Base-by-base conservation (phyloP, 2,888 invertebrate species). In the Glyphotaelius pellucidus region DNA sequence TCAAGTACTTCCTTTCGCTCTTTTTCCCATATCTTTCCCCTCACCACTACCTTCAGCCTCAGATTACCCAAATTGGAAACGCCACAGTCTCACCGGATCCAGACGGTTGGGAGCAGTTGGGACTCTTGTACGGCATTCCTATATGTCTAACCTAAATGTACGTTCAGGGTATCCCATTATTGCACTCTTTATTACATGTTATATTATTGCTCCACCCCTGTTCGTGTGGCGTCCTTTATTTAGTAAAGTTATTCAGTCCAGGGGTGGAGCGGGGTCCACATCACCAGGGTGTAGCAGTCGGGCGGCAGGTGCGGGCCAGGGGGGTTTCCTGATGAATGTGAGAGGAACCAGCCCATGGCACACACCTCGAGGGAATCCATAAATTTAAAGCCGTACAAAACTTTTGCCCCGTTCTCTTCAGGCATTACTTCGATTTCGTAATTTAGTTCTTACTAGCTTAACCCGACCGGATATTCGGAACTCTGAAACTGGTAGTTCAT, bases 261-360 rank as follows among this genome's bases (percentile, higher is more conserved):
- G 30, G 42, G 25, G 81, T n/a, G 19, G 90, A 90, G 83, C 25
- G 67, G 67, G 25, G 80, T 89, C 83, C 83, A 35, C 83, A 25
- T 32, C 35, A 25, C 83, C 32, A 83, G 83, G 32, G 67, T 67
- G 67, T n/a, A 67, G 67, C 32, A 30, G 88, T n/a, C 86, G 67
- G 80, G 89, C n/a, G 42, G 42, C 42, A 35, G 80, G 25, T 67
- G 67, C 25, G 67, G 67, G 85, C 85, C 86, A 67, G 80, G 91
- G 85, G 90, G 81, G 38, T 67, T 81, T 25, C 79, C 90, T 92
- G 92, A 92, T 92, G 92, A 92, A 92, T 92, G 91, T 42, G 81
- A 89, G 84, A 38, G 80, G 81, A 81, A 83, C 90, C 83, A 38
- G 52, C 89, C 80, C 80, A 31, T 90, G 92, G 92, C 92, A 92